These are phyloP conservation scores for Bubo blakistoni DNA, from an alignment of 2,113 vertebrate species.

Conservation along the genomic window DNA sequence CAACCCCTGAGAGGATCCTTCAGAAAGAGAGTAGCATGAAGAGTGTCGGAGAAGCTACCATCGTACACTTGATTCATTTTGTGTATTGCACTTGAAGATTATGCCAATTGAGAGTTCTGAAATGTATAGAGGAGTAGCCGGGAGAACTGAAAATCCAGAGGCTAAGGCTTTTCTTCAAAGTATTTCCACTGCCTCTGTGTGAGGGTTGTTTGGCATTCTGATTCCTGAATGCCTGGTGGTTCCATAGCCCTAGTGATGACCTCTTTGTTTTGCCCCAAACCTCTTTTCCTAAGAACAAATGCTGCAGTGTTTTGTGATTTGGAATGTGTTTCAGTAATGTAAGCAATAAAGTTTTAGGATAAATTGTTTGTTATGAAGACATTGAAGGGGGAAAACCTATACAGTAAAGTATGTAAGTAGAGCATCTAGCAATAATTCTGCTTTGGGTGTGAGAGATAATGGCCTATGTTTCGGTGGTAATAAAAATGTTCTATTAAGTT, in stretches of 20 bases:
- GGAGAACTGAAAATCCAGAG: neutral
- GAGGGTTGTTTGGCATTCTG: neutral
- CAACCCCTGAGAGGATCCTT: neutral
- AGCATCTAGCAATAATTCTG: slow-evolving; percentile 33
- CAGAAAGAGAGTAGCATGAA: neutral
- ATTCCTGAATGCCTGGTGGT: neutral
- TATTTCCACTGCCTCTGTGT: neutral
- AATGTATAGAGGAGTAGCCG: neutral
- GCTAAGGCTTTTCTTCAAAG: neutral
- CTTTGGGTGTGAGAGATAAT: slow-evolving; percentile 15
- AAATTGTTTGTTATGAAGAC: slow-evolving; percentile 22
- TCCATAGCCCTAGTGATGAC: neutral
- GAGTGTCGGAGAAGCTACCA: neutral
- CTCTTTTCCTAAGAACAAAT: neutral
- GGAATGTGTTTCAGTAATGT: neutral
- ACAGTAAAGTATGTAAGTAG: neutral
- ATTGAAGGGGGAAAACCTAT: neutral
- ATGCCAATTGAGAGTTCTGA: neutral
- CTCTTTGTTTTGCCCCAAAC: neutral
- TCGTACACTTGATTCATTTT: neutral
- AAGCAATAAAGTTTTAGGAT: neutral
- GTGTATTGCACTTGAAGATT: neutral
- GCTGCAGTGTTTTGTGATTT: neutral
- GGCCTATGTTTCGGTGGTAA: neutral
- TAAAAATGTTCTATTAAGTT: slow-evolving; percentile 56